Evolutionary conservation across 2,113 vertebrate genomes (phyloP).

Genomic region (Orycteropus afer): DNA sequence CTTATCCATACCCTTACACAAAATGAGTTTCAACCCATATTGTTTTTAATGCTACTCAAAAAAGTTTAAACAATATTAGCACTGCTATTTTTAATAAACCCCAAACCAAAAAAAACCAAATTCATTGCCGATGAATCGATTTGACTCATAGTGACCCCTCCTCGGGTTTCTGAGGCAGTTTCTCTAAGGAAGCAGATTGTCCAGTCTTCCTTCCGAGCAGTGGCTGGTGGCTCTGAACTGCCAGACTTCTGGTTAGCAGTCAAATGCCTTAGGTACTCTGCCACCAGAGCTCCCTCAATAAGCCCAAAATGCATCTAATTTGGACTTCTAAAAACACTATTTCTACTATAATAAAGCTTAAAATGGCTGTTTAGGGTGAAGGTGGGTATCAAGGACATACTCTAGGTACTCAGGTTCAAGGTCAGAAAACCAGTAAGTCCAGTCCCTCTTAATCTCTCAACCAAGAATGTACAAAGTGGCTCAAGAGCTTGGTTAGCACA

Average conservation of each 20-base stretch:
- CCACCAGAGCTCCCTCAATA: neutral
- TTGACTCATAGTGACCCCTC: too few relatives aligned
- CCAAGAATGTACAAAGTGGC: neutral
- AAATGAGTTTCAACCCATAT: slow-evolving; percentile 5
- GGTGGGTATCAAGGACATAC: neutral
- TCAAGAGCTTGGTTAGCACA: neutral
- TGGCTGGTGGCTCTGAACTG: too few relatives aligned
- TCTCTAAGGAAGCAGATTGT: too few relatives aligned
- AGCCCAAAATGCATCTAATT: neutral
- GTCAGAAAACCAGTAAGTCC: neutral
- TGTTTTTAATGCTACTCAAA: neutral
- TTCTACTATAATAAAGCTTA: neutral
- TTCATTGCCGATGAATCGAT: too few relatives aligned
- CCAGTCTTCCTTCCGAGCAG: too few relatives aligned
- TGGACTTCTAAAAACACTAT: neutral
- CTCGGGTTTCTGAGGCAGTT: too few relatives aligned
- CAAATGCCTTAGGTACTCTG: too few relatives aligned
- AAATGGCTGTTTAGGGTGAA: neutral
- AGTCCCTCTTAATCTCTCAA: neutral
- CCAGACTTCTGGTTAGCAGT: too few relatives aligned
- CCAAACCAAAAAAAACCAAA: too few relatives aligned
- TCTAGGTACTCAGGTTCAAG: neutral
- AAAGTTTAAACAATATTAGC: slow-evolving; percentile 29
- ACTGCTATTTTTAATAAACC: neutral
- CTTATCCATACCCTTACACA: neutral